A percentile compares a stretch with the other conserved stretches of the same genome.
These are phyloP conservation scores for Todiramphus saurophagus DNA, from an alignment of 2,113 vertebrate genomes.

Conservation along the genomic window DNA sequence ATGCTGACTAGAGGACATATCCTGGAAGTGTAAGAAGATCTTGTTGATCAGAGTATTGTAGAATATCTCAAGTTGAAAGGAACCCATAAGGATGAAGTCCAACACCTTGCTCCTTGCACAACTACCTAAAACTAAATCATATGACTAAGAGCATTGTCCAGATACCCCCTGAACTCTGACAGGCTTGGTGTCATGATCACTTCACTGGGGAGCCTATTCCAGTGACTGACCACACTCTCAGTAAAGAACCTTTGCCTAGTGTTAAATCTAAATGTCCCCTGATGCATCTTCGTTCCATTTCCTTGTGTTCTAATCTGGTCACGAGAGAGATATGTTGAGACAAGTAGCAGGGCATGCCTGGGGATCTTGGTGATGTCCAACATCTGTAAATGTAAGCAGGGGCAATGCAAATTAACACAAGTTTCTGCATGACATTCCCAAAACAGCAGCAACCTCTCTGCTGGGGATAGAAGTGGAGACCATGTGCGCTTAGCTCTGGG, in stretches of 20 bases:
- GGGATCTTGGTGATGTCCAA: not conserved
- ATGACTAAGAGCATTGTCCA: not conserved
- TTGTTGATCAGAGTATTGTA: not conserved
- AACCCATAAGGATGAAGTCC: fast-evolving
- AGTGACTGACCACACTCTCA: not conserved
- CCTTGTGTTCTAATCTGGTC: not conserved
- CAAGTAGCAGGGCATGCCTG: not conserved
- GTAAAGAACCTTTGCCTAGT: not conserved
- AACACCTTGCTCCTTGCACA: not conserved
- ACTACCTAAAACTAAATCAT: not conserved
- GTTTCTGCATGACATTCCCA: not conserved
- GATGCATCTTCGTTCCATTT: not conserved
- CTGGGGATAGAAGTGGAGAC: not conserved
- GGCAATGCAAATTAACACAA: not conserved
- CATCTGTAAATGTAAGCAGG: not conserved
- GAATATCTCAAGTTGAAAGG: not conserved
- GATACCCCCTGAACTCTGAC: not conserved
- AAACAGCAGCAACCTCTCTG: not conserved
- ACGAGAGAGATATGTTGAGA: not conserved
- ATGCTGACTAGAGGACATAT: not conserved
- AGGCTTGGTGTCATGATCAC: not conserved
- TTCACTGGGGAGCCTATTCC: not conserved
- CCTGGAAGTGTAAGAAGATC: not conserved
- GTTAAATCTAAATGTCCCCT: not conserved
- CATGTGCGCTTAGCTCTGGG: not conserved